Base-by-base conservation (phyloP, 2,113 vertebrate species). In the Xiphophorus couchianus region DNA sequence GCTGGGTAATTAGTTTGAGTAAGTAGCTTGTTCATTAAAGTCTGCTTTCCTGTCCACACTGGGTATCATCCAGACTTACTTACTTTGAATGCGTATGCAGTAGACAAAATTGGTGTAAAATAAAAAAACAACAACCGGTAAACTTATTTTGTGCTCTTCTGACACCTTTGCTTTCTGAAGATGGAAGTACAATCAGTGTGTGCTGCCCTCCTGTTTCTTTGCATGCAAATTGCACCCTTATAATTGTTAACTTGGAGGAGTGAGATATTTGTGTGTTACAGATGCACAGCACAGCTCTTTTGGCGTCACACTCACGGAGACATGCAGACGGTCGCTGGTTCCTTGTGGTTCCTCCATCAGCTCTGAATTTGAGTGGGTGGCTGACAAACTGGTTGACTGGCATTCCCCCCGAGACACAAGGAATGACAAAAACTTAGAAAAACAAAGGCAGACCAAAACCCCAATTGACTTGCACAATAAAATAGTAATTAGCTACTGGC, bases 371-470 rank as follows among this genome's bases (percentile, higher is more conserved):
- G 89, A 89, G 92, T 91, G 91, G 90, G 88, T 90, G 91, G 88
- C 88, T 89, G 87, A 88, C 78, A 73, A 77, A 77, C 87, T 86
- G 78, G 74, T 77, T 62, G 80, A 80, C 89, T 86, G 77, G 83
- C 87, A 90, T 91, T 91, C 82, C 89, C 90, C 81, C 80, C 80
- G 81, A 89, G 84, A 89, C 90, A 91, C 78, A 54, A 86, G 89
- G 90, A 93, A 93, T 92, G 87, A 93, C 88, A 91, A 93, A 93
- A 93, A 91, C 89, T 87, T 91, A 81, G 84, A 83, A 93, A 94
- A 93, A 94, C 89, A 93, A 91, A 92, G 89, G 85, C 86, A 62
- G 80, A 85, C 92, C 91, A 91, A 91, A 89, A 83, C 81, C 82
- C 71, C 83, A 91, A 89, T 88, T 58, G 84, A 81, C 80, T 92